These are phyloP conservation scores for Ochropleura plecta DNA, from an alignment of 2,888 invertebrate genomes.

Conservation along the genomic window DNA sequence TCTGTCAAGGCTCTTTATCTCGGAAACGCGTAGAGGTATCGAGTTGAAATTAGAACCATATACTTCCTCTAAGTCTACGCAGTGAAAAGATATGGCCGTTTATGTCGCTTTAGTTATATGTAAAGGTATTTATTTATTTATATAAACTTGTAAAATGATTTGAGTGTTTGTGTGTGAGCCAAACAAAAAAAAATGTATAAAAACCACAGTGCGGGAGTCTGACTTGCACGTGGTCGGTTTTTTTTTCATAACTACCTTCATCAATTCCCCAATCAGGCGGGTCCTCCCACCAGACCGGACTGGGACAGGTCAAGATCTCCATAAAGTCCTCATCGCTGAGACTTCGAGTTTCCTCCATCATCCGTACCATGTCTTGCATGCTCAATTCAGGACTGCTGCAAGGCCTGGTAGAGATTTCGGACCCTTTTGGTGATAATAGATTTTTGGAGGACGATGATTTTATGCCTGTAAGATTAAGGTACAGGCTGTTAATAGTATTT, in stretches of 20 bases:
- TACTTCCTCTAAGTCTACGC: too few species aligned
- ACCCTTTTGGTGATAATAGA: neutral
- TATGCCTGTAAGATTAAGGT: conserved; percentile 36
- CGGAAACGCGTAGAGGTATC: too few species aligned
- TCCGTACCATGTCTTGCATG: conserved; percentile 73
- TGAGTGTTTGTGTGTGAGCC: too few species aligned
- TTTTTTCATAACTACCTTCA: conserved; percentile 72
- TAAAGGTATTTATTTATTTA: too few species aligned
- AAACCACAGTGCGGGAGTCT: too few species aligned
- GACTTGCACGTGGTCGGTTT: too few species aligned
- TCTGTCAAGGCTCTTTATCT: too few species aligned
- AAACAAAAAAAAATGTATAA: too few species aligned
- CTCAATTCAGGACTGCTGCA: conserved; percentile 63
- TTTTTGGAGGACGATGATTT: conserved; percentile 20
- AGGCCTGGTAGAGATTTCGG: neutral
- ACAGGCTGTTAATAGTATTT: neutral
- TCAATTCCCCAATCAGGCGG: conserved; percentile 70
- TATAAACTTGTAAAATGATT: too few species aligned
- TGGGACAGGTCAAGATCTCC: conserved; percentile 86
- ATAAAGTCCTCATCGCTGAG: conserved; percentile 83
- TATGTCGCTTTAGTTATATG: too few species aligned
- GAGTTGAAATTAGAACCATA: too few species aligned
- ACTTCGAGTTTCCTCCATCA: conserved; percentile 74
- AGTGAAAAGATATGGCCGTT: too few species aligned
- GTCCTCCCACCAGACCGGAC: conserved; percentile 88